These are phyloP conservation scores for Coreius guichenoti DNA, from an alignment of 2,797 vertebrate species.

Conservation along the genomic window DNA sequence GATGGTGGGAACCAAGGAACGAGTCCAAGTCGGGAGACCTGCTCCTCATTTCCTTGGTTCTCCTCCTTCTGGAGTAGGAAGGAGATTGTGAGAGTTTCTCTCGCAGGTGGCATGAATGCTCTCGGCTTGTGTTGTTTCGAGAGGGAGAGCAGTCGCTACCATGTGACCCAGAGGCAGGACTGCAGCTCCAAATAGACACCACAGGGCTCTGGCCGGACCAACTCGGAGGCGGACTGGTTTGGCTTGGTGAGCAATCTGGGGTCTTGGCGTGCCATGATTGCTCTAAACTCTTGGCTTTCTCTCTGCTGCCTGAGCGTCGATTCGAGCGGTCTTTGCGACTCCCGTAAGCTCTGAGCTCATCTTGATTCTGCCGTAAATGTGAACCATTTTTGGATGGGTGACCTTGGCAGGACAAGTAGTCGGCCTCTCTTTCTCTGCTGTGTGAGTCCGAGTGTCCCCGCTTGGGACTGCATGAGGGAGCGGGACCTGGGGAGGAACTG, in stretches of 20 bases:
- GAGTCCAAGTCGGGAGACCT: conserved; percentile 48
- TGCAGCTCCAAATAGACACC: background rate
- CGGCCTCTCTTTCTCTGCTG: conserved; percentile 48
- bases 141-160: background rate
- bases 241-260: background rate
- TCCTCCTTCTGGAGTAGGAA: conserved; percentile 59
- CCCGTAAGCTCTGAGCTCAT: background rate
- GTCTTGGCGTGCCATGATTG: background rate
- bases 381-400: background rate
- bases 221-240: background rate
- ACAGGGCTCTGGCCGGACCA: background rate
- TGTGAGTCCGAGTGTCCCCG: conserved; percentile 53
- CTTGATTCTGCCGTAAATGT: background rate
- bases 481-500: conserved; percentile 68
- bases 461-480: conserved; percentile 82
- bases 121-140: background rate
- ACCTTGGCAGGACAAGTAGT: background rate
- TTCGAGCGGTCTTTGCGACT: background rate
- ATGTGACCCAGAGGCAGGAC: background rate
- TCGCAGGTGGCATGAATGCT: background rate
- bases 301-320: background rate
- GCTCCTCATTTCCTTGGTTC: conserved; percentile 66
- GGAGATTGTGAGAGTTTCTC: conserved; percentile 20
- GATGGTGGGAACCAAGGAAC: background rate
- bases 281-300: background rate